Base-by-base conservation (phyloP, 1,140 invertebrate species). In the Drosophila pectinifera region DNA sequence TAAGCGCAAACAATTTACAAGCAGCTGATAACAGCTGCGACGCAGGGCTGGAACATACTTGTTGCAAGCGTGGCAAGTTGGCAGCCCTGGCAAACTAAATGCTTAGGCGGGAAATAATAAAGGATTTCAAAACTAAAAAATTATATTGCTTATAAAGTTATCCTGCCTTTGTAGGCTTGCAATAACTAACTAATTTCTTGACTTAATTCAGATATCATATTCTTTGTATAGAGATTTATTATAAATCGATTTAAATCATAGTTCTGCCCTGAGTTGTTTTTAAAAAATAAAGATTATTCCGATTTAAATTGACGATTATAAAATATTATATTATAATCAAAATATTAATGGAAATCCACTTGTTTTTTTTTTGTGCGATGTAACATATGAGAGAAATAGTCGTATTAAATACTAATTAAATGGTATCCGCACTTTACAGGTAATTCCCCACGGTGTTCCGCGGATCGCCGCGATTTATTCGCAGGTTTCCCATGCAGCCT, bases 401-500 rank as follows among this genome's bases (percentile, higher is more conserved):
- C n/a, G 5, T 8, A 36, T 3, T 20, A 45, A 45, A 20, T 10
- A 14, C 14, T 14, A 28, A 28, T 28, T 28, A 28, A 26, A 57
- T 31, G 46, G 26, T 18, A 45, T 20, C 6, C 20, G 16, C n/a
- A n/a, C n/a, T n/a, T 31, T 45, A 64, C 14, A 43, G 18, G 22
- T 55, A 54, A 57, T 88, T 89, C 6, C 64, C 76, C 5, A 88
- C 73, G 4, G 59, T 59, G 14, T 31, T 61, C 1, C 64, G 55
- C 5, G 22, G 24, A 20, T 88, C 82, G 5, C 65, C 67, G 26
- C 84, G 84, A 58, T 88, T 89, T 11, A 88, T 69, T 8, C 86
- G 76, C 42, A 91, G 64, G 31, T 91, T 89, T n/a, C 90, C 86
- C 86, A 91, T 88, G 56, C 90, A 91, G 24, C 83, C 90, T 11